phyloP scores from a whole-genome alignment of 2,888 invertebrate species.

The Chrysolina haemoptera region DNA sequence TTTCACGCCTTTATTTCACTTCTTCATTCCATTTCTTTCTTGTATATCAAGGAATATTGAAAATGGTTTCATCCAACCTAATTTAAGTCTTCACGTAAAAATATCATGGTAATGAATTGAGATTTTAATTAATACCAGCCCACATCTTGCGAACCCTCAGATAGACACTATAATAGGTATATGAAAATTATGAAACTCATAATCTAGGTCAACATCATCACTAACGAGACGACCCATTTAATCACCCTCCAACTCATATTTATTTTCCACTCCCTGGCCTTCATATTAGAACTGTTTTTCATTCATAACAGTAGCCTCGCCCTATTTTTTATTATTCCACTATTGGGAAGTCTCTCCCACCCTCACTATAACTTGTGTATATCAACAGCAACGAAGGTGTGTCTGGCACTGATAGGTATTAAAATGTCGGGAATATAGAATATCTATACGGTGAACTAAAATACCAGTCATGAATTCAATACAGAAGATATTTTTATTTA shows the following conservation, averaged over 20 bases:
- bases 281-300: constrained; percentile 38
- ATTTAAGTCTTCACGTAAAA: too few species aligned
- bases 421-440: constrained; percentile 17
- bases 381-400: constrained; percentile 25
- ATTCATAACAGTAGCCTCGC: constrained; percentile 43
- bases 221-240: background rate
- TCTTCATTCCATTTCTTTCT: too few species aligned
- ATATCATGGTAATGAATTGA: too few species aligned
- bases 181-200: background rate
- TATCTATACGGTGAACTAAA: background rate
- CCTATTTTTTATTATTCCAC: constrained; percentile 33
- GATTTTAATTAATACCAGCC: too few species aligned
- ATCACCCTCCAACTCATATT: constrained; percentile 4
- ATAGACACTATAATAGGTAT: too few species aligned
- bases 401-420: constrained; percentile 25
- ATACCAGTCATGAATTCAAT: background rate
- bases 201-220: background rate
- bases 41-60: too few species aligned
- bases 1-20: too few species aligned
- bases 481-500: background rate
- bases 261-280: constrained; percentile 35
- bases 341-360: constrained; percentile 1
- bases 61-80: too few species aligned
- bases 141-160: too few species aligned
- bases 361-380: constrained; percentile 10